phyloP scores from a whole-genome alignment of 2,797 vertebrate species.

The Carcharodon carcharias region DNA sequence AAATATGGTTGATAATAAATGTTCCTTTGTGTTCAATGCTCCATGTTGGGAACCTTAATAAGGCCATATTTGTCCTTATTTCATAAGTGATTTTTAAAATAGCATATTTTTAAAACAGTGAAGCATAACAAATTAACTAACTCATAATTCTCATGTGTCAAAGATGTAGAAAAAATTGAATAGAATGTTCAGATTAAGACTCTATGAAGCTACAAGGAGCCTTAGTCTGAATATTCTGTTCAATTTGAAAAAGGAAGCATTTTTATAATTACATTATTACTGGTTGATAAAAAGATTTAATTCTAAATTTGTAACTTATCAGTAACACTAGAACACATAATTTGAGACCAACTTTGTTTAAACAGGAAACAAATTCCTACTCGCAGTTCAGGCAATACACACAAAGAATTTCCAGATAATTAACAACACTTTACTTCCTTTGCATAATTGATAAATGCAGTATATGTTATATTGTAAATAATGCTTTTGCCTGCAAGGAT shows the following conservation, averaged over 20 bases:
- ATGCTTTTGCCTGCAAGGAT: background rate
- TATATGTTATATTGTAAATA: background rate
- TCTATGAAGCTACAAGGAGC: background rate
- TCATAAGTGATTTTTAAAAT: background rate
- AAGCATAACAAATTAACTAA: background rate
- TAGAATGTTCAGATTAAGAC: background rate
- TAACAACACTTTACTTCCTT: background rate
- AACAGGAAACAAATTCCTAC: conserved; percentile 15
- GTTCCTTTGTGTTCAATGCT: background rate
- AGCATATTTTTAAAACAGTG: background rate
- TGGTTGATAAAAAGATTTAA: background rate
- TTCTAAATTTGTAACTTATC: background rate
- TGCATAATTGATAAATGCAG: background rate
- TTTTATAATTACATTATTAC: background rate
- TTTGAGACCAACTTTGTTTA: background rate
- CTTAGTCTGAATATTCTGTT: background rate
- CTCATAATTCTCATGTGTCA: background rate
- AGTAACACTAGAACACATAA: background rate
- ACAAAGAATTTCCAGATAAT: conserved; percentile 15
- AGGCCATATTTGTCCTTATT: background rate
- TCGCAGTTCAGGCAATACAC: background rate
- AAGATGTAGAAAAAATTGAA: background rate
- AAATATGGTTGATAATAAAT: background rate
- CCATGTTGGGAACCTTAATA: background rate
- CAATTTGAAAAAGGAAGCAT: background rate